Evolutionary conservation across 2,888 invertebrate species (phyloP).

Genomic region (Agelastica alni): DNA sequence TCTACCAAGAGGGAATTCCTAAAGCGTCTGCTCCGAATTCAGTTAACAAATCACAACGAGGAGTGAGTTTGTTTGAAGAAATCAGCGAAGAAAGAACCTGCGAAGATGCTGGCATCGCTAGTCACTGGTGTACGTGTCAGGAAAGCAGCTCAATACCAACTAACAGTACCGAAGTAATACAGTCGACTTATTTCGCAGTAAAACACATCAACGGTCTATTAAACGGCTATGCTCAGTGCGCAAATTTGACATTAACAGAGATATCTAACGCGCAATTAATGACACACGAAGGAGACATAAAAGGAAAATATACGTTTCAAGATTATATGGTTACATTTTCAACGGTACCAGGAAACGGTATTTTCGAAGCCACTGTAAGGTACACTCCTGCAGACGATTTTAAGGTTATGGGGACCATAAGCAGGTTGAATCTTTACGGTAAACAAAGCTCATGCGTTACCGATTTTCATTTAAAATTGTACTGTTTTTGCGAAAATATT

Average conservation of each 20-base stretch:
- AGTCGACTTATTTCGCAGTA: conserved; percentile 56
- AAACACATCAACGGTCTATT: conserved; percentile 26
- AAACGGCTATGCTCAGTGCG: conserved; percentile 27
- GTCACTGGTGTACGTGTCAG: conserved; percentile 78
- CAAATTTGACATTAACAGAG: conserved; percentile 41
- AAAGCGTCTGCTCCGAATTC: conserved; percentile 54
- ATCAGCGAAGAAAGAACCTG: conserved; percentile 67
- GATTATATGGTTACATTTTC: conserved; percentile 64
- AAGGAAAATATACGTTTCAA: conserved; percentile 21
- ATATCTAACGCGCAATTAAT: conserved; percentile 30
- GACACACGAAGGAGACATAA: neutral
- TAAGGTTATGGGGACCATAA: conserved; percentile 63
- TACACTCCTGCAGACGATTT: conserved; percentile 38
- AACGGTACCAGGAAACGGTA: conserved; percentile 64
- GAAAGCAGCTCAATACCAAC: conserved; percentile 60
- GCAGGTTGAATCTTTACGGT: conserved; percentile 61
- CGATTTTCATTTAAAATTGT: conserved; percentile 60
- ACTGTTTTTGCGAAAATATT: conserved; percentile 66
- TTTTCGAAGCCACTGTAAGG: conserved; percentile 70
- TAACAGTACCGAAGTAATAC: conserved; percentile 55
- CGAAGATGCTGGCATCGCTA: conserved; percentile 66
- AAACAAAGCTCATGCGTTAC: conserved; percentile 59
- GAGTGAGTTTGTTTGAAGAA: conserved; percentile 60
- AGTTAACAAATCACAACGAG: neutral
- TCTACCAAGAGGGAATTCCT: conserved; percentile 65